Base-by-base conservation (phyloP, 1,140 invertebrate genomes). In the Chionoecetes opilio region DNA sequence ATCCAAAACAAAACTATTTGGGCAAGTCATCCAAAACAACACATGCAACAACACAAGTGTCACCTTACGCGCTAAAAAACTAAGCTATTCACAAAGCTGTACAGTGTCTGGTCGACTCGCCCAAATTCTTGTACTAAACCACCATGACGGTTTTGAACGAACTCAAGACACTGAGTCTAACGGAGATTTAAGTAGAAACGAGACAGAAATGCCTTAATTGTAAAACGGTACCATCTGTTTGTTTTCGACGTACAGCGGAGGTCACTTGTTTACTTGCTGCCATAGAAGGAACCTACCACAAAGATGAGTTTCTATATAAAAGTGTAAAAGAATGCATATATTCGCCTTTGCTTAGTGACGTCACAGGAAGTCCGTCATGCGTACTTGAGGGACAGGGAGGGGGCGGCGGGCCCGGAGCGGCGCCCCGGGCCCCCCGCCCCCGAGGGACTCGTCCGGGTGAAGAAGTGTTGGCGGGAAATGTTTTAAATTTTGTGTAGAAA, bases 101-200 rank as follows among this genome's bases (percentile, higher is more conserved):
- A 93, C 29, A 53, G 94, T 87, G 84, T 53, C 32, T 95, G 92
- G 86, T 82, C 92, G 82, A 82, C 92, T 84, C 75, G 86, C 94
- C 94, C 94, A 95, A 95, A 95, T 82, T 91, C 94, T 95, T 95
- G 94, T 95, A 95, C 94, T 95, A 95, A 95, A 95, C 89, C 94
- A 95, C 94, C 94, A 46, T 92, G 32, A 95, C 89, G 94, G 89
- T 63, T 95, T 92, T 95, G 89, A 85, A 91, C 89, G 63, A 94
- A 94, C 93, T 91, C 37, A 94, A 94, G 41, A 94, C 90, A 94
- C 82, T 94, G 93, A 91, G 89, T 87, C 93, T 94, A 94, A 94
- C 93, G 82, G 85, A 94, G 93, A 91, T 91, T n/a, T 95, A 95
- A 95, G 94, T 95, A 95, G 94, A 95, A 95, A 95, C 86, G 37